phyloP scores from a whole-genome alignment of 1,140 invertebrate species.

The Ectropis grisescens region DNA sequence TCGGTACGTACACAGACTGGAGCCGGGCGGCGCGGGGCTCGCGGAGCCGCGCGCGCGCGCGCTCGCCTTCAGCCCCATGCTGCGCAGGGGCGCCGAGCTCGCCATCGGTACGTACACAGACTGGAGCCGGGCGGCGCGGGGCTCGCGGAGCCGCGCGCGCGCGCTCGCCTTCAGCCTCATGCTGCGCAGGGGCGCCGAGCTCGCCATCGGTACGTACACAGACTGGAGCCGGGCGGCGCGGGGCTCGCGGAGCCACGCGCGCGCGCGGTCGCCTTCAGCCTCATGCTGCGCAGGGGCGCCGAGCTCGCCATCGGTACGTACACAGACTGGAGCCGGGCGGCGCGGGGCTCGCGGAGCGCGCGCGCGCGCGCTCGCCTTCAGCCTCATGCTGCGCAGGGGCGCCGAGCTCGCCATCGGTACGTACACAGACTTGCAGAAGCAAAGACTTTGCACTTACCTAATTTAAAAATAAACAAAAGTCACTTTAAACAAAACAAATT shows the following conservation, averaged over 20 bases:
- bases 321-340: too few relatives aligned
- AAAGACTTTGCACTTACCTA: too few relatives aligned
- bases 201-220: slow-evolving; percentile 30
- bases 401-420: slow-evolving; percentile 31
- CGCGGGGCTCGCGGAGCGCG: slow-evolving; percentile 16
- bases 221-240: slow-evolving; percentile 32
- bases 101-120: slow-evolving; percentile 29
- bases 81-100: slow-evolving; percentile 23
- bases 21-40: slow-evolving; percentile 12
- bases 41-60: not conserved
- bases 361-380: slow-evolving; percentile 19
- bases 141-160: slow-evolving; percentile 17
- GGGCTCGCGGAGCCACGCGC: slow-evolving; percentile 18
- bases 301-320: slow-evolving; percentile 28
- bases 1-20: slow-evolving; percentile 20
- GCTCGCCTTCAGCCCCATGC: slow-evolving; percentile 6
- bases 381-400: slow-evolving; percentile 24
- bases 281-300: slow-evolving; percentile 25
- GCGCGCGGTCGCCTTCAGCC: slow-evolving; percentile 19
- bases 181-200: slow-evolving; percentile 21
- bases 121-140: slow-evolving; percentile 29
- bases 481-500: too few relatives aligned
- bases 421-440: too few relatives aligned
- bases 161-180: slow-evolving; percentile 10
- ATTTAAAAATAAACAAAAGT: too few relatives aligned